A percentile compares a stretch with the other conserved stretches of the same genome.
Evolutionary conservation across 2,113 vertebrate species (phyloP).

Genomic region (Lates calcarifer): DNA sequence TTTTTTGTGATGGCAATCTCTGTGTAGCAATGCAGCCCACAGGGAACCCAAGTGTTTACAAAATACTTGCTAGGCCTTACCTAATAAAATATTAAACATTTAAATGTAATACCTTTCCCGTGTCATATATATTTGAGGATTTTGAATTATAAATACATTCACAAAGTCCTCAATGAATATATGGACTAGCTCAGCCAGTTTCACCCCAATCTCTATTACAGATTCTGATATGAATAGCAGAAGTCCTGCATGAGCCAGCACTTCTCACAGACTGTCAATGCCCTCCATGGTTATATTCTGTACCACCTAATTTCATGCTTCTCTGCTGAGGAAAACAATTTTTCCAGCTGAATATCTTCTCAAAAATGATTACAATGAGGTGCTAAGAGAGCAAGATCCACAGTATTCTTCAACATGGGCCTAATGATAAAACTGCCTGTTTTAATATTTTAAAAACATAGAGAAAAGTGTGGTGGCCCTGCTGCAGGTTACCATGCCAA

Average conservation of each 20-base stretch:
- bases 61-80: neutral
- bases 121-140: neutral
- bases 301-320: constrained; percentile 25
- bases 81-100: neutral
- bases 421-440: neutral
- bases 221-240: constrained; percentile 22
- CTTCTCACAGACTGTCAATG: constrained; percentile 26
- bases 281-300: neutral
- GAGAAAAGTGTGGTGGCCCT: too few species aligned
- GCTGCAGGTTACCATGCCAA: neutral
- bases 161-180: neutral
- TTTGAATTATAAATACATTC: neutral
- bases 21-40: neutral
- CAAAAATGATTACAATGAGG: neutral
- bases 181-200: neutral
- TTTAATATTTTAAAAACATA: neutral
- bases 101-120: neutral
- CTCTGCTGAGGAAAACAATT: constrained; percentile 2
- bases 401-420: neutral
- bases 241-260: constrained; percentile 30
- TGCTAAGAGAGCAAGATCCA: neutral
- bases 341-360: constrained; percentile 4
- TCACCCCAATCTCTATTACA: neutral
- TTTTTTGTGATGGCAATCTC: constrained; percentile 15
- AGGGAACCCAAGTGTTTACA: neutral